phyloP scores from a whole-genome alignment of 2,113 vertebrate genomes.

The Rhodinocichla rosea region DNA sequence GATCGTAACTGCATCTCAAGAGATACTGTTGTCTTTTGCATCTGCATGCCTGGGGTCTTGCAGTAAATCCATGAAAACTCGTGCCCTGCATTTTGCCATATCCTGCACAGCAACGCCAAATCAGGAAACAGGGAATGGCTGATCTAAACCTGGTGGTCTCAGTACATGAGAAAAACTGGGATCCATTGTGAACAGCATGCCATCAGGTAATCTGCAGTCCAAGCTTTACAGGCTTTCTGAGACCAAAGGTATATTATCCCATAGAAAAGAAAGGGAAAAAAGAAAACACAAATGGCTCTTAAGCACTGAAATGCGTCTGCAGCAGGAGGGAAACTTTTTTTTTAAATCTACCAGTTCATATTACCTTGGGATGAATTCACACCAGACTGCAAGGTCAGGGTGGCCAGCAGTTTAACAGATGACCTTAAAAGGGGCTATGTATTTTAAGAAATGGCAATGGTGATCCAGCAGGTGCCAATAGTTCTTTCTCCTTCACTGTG shows the following conservation, averaged over 20 bases:
- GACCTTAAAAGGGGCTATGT: constrained; percentile 1
- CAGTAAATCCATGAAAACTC: background rate
- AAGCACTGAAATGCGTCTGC: background rate
- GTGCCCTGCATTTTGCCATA: background rate
- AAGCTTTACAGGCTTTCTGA: background rate
- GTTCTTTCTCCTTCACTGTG: background rate
- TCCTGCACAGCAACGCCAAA: background rate
- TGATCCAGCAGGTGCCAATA: background rate
- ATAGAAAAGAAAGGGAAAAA: background rate
- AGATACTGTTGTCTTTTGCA: background rate
- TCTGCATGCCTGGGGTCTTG: background rate
- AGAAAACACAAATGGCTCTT: background rate
- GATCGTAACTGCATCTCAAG: background rate
- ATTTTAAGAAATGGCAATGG: constrained; percentile 32
- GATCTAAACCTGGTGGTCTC: background rate
- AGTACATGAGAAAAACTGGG: background rate
- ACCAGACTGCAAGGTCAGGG: constrained; percentile 3
- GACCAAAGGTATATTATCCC: background rate
- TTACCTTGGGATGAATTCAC: constrained; percentile 22
- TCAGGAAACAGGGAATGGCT: background rate
- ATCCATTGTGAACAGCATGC: background rate
- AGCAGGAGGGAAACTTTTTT: background rate
- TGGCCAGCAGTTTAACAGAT: background rate
- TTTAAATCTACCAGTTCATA: background rate
- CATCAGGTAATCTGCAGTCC: background rate